phyloP scores from a whole-genome alignment of 1,140 invertebrate genomes.

The Mizuhopecten yessoensis region DNA sequence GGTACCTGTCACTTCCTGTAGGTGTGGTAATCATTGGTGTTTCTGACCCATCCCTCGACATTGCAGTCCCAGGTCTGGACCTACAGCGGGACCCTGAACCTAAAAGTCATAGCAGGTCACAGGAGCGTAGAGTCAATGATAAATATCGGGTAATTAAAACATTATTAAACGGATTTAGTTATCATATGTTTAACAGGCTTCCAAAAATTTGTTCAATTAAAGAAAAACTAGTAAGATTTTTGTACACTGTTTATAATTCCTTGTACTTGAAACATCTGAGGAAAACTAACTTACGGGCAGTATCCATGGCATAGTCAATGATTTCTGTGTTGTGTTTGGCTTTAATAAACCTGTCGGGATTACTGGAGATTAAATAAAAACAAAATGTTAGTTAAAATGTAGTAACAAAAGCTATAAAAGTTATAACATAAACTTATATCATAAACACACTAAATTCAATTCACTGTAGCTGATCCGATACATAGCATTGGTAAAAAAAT shows the following conservation, averaged over 20 bases:
- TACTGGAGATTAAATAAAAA: constrained; percentile 66
- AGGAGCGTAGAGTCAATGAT: no score
- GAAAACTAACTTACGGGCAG: constrained; percentile 71
- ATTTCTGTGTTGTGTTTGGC: constrained; percentile 74
- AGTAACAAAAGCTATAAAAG: background rate
- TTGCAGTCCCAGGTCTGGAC: constrained; percentile 64
- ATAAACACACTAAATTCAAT: no score
- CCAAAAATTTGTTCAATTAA: no score
- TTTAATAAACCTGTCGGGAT: constrained; percentile 70
- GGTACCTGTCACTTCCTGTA: constrained; percentile 71
- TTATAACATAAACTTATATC: constrained; percentile 9
- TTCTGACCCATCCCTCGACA: constrained; percentile 72
- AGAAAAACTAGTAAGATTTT: background rate
- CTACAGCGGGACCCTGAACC: constrained; percentile 60
- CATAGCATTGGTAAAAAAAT: no score
- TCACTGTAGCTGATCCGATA: no score
- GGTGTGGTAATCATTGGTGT: constrained; percentile 74
- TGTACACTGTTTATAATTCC: background rate
- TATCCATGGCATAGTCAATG: constrained; percentile 76
- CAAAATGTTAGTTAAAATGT: constrained; percentile 44
- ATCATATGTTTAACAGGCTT: no score
- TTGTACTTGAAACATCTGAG: no score
- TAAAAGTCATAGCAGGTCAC: constrained; percentile 44
- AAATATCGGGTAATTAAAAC: no score
- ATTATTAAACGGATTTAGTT: no score